phyloP scores from a whole-genome alignment of 1,140 invertebrate genomes.

The Rhopalosiphum maidis region DNA sequence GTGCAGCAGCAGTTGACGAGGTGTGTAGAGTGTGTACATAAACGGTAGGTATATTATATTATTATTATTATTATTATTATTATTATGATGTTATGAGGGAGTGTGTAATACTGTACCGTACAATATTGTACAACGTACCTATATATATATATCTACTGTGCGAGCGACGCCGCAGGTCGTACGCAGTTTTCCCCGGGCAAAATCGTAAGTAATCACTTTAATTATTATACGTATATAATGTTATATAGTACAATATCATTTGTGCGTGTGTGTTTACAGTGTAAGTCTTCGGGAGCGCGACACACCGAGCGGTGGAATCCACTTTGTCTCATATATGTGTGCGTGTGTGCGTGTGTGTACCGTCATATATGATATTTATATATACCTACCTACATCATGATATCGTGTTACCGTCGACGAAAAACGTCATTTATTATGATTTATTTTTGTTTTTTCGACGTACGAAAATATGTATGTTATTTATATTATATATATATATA shows the following conservation, averaged over 20 bases:
- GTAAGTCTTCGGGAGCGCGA: neutral
- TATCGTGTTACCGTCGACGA: neutral
- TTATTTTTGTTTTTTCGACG: neutral
- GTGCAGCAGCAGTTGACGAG: too few species aligned
- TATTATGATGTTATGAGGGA: neutral
- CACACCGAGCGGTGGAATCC: neutral
- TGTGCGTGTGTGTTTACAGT: neutral
- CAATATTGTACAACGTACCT: neutral
- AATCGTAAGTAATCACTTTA: slow-evolving; percentile 27
- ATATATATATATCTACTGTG: neutral
- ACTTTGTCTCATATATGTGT: neutral
- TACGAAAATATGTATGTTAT: neutral
- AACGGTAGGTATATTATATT: neutral
- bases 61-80: slow-evolving; percentile 2
- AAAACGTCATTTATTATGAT: slow-evolving; percentile 1
- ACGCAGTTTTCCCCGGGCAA: neutral
- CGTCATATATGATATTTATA: too few species aligned
- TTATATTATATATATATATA: neutral
- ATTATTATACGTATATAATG: neutral
- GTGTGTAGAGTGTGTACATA: too few species aligned
- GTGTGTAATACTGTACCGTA: too few species aligned
- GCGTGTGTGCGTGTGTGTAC: too few species aligned
- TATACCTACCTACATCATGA: neutral
- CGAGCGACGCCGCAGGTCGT: neutral
- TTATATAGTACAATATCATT: neutral